A percentile compares a stretch with the other conserved stretches of the same genome.
These are phyloP conservation scores for Pristionchus arcanus DNA, from an alignment of 2,888 invertebrate genomes.

Conservation along the genomic window DNA sequence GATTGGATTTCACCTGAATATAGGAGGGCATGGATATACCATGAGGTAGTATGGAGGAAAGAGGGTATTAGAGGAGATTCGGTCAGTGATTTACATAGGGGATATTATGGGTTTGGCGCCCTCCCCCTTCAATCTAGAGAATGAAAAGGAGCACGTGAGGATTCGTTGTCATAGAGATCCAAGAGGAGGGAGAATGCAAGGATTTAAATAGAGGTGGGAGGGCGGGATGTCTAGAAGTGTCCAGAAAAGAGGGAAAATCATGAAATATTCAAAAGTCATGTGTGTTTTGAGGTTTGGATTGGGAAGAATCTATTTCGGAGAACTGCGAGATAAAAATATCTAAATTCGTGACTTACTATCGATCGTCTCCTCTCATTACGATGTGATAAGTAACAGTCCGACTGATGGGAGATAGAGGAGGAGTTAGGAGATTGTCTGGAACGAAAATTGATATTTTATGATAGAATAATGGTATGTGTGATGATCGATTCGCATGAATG, in stretches of 20 bases:
- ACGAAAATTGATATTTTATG: too few species aligned
- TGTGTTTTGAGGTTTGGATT: background rate
- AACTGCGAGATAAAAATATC: background rate
- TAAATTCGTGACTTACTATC: background rate
- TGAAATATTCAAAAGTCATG: background rate
- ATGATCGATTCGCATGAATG: constrained; percentile 11
- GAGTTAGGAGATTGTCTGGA: constrained; percentile 31
- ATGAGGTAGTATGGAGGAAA: background rate
- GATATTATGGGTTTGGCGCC: background rate
- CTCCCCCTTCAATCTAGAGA: constrained; percentile 23
- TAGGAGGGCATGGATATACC: constrained; percentile 42
- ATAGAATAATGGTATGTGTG: background rate
- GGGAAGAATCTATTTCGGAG: background rate
- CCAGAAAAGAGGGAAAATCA: background rate
- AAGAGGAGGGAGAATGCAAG: constrained; percentile 24
- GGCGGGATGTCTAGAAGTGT: background rate
- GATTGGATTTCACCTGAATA: background rate
- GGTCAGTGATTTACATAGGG: constrained; percentile 15
- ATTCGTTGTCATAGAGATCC: constrained; percentile 4
- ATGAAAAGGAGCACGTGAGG: constrained; percentile 2
- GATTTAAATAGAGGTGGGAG: background rate
- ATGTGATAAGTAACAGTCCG: constrained; percentile 21
- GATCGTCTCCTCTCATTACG: constrained; percentile 32
- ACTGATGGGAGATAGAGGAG: constrained; percentile 30
- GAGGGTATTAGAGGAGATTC: constrained; percentile 8